Evolutionary conservation across 2,797 vertebrate genomes (phyloP), one percentile per base, ranked within the genome.

Genomic region (Dermochelys coriacea): DNA sequence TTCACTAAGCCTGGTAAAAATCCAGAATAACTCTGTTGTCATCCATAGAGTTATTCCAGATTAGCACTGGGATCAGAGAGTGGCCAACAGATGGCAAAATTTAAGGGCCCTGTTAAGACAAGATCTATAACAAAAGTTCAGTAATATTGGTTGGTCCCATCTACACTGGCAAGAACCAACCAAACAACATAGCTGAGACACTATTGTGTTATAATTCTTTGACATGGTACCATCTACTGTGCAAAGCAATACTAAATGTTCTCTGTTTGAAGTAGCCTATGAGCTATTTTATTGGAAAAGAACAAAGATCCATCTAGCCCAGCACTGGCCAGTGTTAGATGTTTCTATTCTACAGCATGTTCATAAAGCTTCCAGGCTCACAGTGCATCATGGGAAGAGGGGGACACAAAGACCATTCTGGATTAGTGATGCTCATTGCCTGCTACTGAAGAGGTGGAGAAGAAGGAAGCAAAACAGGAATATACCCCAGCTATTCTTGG

Each of bases 1-100:
- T 86, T 94, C 87, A 91, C 87, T 97, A 86, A 95, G 89, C 77
- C 91, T 92, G 94, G 91, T 93, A 90, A 82, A 96, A 95, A 96
- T 91, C 94, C 93, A 82, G 90, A 86, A 95, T 94, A 97, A 95
- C 88, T 0, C 93, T 86, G 82, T 3, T 96, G 93, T 96, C 94
- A 95, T 52, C 31, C 31, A 31, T 94, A 80, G 87, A 95, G 82
- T 80, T 94, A 91, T 85, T 97, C 89, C 84, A 87, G 89, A 94
- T 95, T 94, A 94, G 94, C 82, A 59, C 64, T 59, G 82, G 95
- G 95, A 96, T 92, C 91, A 7, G 45, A 92, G 95, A 94, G 84
- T 94, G 94, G 88, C 93, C 96, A 89, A 51, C 4, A 61, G 80
- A 47, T 85, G 82, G 84, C 84, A 88, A 77, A 50, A 80, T 94